These are phyloP conservation scores for Erethizon dorsatum DNA, from an alignment of 2,797 vertebrate genomes.

Conservation along the genomic window DNA sequence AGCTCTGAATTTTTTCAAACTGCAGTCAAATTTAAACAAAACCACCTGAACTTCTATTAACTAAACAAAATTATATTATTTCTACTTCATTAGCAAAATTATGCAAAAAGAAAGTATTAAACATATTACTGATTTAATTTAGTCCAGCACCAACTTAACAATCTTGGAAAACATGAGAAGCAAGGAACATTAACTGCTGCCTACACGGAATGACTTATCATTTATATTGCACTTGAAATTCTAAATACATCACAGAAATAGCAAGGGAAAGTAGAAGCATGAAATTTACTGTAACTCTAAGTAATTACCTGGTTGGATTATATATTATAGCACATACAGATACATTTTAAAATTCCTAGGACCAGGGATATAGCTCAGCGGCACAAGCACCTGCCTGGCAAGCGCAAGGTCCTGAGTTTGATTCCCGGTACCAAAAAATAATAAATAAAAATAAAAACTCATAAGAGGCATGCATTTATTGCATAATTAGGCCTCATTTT, in stretches of 20 bases:
- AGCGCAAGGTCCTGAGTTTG: too few species aligned
- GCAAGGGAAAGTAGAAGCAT: neutral
- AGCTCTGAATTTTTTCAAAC: neutral
- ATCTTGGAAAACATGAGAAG: slow-evolving; percentile 25
- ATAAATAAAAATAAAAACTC: neutral
- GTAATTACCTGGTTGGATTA: slow-evolving; percentile 60
- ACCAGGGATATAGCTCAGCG: too few species aligned
- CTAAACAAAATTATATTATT: slow-evolving; percentile 33
- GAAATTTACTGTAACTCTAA: slow-evolving; percentile 41
- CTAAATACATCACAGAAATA: neutral
- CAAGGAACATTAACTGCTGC: neutral
- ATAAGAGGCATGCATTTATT: neutral
- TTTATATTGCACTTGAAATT: slow-evolving; percentile 55
- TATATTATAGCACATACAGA: neutral
- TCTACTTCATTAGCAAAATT: slow-evolving; percentile 23
- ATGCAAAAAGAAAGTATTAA: slow-evolving; percentile 46
- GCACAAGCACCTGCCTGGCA: too few species aligned
- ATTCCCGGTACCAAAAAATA: too few species aligned
- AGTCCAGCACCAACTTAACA: neutral
- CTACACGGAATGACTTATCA: slow-evolving; percentile 11
- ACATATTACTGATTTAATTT: slow-evolving; percentile 43
- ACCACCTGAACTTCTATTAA: neutral
- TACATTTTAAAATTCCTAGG: neutral
- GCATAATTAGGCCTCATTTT: neutral
- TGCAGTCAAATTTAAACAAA: slow-evolving; percentile 27